phyloP scores from a whole-genome alignment of 2,113 vertebrate species.

The Dicentrarchus labrax region DNA sequence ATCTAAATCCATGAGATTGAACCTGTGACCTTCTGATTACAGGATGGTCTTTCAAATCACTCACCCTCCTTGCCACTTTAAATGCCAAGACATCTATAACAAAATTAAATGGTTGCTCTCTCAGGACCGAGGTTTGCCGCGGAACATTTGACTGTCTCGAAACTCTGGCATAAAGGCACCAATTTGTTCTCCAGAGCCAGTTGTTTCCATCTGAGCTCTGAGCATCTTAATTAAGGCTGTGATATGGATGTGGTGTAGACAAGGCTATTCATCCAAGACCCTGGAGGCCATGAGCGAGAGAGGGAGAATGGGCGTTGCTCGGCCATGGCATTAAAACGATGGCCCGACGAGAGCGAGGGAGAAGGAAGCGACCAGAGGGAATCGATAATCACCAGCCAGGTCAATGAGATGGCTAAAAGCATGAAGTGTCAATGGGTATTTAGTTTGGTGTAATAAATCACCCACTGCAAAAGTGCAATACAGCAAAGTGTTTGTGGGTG shows the following conservation, averaged over 20 bases:
- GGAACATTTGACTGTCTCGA: constrained; percentile 43
- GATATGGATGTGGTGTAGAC: constrained; percentile 80
- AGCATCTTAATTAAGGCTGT: constrained; percentile 80
- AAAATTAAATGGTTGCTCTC: constrained; percentile 36
- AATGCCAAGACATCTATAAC: constrained; percentile 20
- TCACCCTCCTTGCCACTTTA: not conserved
- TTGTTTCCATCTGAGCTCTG: constrained; percentile 58
- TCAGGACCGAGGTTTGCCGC: constrained; percentile 31
- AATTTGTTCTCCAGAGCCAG: constrained; percentile 49
- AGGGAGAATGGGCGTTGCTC: constrained; percentile 56
- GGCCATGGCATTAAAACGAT: constrained; percentile 67
- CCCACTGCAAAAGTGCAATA: constrained; percentile 47
- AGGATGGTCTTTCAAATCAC: constrained; percentile 8
- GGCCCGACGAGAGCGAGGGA: constrained; percentile 36
- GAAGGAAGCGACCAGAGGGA: constrained; percentile 59
- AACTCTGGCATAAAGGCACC: constrained; percentile 38
- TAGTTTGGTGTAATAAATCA: constrained; percentile 82
- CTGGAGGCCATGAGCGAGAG: constrained; percentile 65
- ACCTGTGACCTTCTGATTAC: constrained; percentile 6
- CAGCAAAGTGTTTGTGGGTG: constrained; percentile 60
- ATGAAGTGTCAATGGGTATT: constrained; percentile 82
- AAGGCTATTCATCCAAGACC: constrained; percentile 80
- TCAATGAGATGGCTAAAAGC: constrained; percentile 80
- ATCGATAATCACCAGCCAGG: constrained; percentile 81
- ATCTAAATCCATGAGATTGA: constrained; percentile 27